Evolutionary conservation across 2,797 vertebrate species (phyloP).

Genomic region (Benthosema pterotum): DNA sequence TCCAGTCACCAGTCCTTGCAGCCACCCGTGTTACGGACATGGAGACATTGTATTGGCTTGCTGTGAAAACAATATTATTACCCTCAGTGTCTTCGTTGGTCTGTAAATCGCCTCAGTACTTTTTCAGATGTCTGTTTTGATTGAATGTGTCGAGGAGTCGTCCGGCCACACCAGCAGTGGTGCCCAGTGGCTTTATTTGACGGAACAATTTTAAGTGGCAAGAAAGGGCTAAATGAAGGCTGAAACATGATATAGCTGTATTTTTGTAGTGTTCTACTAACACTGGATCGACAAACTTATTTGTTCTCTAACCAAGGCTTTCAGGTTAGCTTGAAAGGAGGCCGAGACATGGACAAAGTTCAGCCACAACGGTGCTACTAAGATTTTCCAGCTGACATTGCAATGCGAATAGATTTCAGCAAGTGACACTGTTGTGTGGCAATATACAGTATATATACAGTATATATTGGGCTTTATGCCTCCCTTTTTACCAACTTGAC

Average conservation of each 20-base stretch:
- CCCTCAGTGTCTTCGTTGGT: constrained; percentile 68
- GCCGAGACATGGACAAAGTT: too few relatives aligned
- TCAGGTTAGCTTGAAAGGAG: too few relatives aligned
- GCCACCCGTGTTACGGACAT: constrained; percentile 23
- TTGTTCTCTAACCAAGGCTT: too few relatives aligned
- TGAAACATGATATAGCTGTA: constrained; percentile 47
- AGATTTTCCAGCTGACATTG: too few relatives aligned
- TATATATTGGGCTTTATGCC: neutral
- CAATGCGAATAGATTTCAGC: too few relatives aligned
- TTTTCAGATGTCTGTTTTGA: constrained; percentile 29
- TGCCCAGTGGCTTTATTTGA: constrained; percentile 32
- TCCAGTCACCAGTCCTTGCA: constrained; percentile 17
- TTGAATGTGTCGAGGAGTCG: constrained; percentile 35
- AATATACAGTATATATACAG: too few relatives aligned
- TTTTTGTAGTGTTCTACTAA: constrained; percentile 42
- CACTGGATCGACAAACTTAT: neutral
- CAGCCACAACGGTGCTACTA: too few relatives aligned
- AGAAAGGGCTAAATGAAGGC: constrained; percentile 24
- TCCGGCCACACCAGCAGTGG: constrained; percentile 66
- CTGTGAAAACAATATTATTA: constrained; percentile 39
- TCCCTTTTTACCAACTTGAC: constrained; percentile 41
- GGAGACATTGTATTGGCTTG: constrained; percentile 40
- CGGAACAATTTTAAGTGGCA: constrained; percentile 33
- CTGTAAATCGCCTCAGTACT: constrained; percentile 61
- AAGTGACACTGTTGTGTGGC: too few relatives aligned